These are phyloP conservation scores for Vandiemenella viatica DNA, from an alignment of 2,888 invertebrate species.

Conservation along the genomic window DNA sequence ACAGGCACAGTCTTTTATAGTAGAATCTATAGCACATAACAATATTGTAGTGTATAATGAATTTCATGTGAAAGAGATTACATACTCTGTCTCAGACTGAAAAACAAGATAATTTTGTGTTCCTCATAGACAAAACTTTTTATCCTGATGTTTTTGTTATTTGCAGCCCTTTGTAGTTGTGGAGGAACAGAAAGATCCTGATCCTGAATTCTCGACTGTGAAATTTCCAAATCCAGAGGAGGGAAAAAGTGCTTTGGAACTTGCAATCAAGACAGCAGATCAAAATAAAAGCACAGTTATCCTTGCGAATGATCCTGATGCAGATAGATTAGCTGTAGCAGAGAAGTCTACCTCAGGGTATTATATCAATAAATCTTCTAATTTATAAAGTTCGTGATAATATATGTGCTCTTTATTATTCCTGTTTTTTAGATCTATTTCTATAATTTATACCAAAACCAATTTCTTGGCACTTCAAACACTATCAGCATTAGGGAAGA, in stretches of 20 bases:
- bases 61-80: no score
- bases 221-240: conserved; percentile 98
- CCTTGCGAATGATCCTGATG: conserved; percentile 96
- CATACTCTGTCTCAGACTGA: no score
- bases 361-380: no score
- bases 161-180: conserved; percentile 47
- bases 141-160: conserved; percentile 8
- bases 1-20: no score
- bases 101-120: no score
- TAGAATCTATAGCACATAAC: no score
- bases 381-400: no score
- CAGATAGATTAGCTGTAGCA: conserved; percentile 87
- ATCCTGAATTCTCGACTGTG: conserved; percentile 96
- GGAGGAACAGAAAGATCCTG: conserved; percentile 64
- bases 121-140: no score
- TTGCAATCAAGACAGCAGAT: conserved; percentile 67
- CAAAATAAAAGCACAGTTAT: conserved; percentile 52
- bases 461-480: no score
- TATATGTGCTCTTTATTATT: not conserved
- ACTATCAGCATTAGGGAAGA: no score
- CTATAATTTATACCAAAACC: not conserved
- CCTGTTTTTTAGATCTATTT: not conserved
- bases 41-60: no score
- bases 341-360: conserved; percentile 41
- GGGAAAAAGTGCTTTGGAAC: conserved; percentile 60